A percentile compares a stretch with the other conserved stretches of the same genome.
These are phyloP conservation scores for Scaptomyza parva DNA, from an alignment of 2,888 invertebrate species.

Conservation along the genomic window DNA sequence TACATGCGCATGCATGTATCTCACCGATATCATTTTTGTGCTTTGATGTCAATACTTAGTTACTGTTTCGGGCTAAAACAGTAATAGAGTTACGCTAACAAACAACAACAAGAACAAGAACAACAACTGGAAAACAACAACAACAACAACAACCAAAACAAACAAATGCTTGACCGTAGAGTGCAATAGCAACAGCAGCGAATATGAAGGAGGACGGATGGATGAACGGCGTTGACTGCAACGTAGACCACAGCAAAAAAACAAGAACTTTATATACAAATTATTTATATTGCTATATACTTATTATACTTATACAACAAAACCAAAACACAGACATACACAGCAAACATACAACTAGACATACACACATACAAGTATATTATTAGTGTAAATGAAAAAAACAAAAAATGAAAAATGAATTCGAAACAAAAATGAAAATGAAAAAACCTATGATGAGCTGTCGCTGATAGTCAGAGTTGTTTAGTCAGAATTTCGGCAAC, in stretches of 20 bases:
- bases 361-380: constrained; percentile 67
- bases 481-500: constrained; percentile 63
- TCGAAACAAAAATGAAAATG: constrained; percentile 23
- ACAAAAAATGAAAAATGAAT: constrained; percentile 30
- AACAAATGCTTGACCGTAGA: constrained; percentile 25
- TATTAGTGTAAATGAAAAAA: constrained; percentile 74
- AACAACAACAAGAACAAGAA: no score
- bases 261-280: constrained; percentile 76
- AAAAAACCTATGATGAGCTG: constrained; percentile 41
- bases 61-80: constrained; percentile 44
- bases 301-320: constrained; percentile 77
- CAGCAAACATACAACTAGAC: constrained; percentile 58
- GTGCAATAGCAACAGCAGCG: constrained; percentile 12
- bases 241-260: constrained; percentile 75
- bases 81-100: constrained; percentile 10
- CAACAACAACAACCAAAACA: background rate
- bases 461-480: constrained; percentile 68
- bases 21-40: constrained; percentile 30
- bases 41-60: constrained; percentile 46
- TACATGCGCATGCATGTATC: constrained; percentile 9
- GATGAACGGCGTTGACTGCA: constrained; percentile 65
- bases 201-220: constrained; percentile 33
- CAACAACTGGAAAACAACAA: no score
- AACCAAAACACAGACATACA: constrained; percentile 67
- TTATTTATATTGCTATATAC: constrained; percentile 77